These are phyloP conservation scores for Marronus borbonicus DNA, from an alignment of 2,888 invertebrate species.

Conservation along the genomic window DNA sequence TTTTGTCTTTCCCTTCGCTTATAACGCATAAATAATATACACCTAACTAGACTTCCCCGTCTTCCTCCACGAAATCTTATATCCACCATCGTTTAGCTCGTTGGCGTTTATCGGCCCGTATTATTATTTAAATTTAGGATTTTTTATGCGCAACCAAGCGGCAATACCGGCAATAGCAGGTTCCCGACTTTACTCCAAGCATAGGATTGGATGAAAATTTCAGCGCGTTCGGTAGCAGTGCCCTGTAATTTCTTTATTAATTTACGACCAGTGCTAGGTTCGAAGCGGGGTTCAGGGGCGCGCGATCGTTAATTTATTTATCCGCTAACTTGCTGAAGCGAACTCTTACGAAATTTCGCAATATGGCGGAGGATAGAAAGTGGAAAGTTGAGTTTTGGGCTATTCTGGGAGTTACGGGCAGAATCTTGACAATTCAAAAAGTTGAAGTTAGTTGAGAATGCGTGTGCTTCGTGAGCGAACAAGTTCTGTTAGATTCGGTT, in stretches of 20 bases:
- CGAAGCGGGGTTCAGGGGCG: no score
- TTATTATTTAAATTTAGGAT: constrained; percentile 7
- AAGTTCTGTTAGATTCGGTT: no score
- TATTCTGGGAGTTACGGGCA: neutral
- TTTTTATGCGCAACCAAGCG: neutral
- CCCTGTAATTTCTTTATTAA: constrained; percentile 13
- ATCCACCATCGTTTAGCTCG: no score
- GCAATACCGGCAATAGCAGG: neutral
- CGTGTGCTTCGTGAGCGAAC: no score
- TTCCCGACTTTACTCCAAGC: neutral
- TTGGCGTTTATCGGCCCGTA: no score
- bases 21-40: no score
- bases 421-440: neutral
- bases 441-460: neutral
- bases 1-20: no score
- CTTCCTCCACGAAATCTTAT: no score
- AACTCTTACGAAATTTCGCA: neutral
- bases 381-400: neutral
- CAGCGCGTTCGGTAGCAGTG: no score
- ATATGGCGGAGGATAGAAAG: neutral
- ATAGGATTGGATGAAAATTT: neutral
- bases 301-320: constrained; percentile 5
- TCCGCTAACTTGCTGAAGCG: neutral
- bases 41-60: no score
- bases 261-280: neutral